Percentiles rank a stretch among this genome's conserved stretches.
Evolutionary conservation across 2,797 vertebrate genomes (phyloP).

Genomic region (Selene dorsalis): DNA sequence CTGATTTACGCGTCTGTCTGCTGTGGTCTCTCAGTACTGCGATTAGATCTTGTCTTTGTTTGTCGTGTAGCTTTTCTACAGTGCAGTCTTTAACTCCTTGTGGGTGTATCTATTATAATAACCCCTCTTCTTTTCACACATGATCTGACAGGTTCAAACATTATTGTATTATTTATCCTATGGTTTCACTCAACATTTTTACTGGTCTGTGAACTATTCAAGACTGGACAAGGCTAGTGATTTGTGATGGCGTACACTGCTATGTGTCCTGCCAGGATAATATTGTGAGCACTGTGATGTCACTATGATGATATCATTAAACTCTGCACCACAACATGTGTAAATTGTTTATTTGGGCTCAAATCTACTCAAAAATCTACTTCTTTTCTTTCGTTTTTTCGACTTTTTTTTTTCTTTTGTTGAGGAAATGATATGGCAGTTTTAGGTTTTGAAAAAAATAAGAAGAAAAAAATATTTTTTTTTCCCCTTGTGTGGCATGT

Average conservation of each 20-base stretch:
- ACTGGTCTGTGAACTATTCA: neutral
- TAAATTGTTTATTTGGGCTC: neutral
- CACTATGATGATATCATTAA: constrained; percentile 15
- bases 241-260: neutral
- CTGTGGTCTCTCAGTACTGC: neutral
- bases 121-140: too few species aligned
- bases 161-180: neutral
- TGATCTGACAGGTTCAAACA: neutral
- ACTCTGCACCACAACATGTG: constrained; percentile 4
- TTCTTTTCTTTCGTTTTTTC: neutral
- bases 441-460: neutral
- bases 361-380: neutral
- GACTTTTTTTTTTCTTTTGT: neutral
- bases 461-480: neutral
- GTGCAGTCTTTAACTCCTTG: too few species aligned
- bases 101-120: too few species aligned
- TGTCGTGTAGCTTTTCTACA: neutral
- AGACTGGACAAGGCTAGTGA: neutral
- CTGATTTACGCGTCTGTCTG: constrained; percentile 1
- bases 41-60: neutral
- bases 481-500: constrained; percentile 10
- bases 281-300: neutral
- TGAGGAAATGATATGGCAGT: constrained; percentile 2
- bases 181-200: neutral
- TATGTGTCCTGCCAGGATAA: neutral